Evolutionary conservation across 2,888 invertebrate genomes (phyloP), one percentile per base, ranked within the genome.

Genomic region (Archips xylosteana): DNA sequence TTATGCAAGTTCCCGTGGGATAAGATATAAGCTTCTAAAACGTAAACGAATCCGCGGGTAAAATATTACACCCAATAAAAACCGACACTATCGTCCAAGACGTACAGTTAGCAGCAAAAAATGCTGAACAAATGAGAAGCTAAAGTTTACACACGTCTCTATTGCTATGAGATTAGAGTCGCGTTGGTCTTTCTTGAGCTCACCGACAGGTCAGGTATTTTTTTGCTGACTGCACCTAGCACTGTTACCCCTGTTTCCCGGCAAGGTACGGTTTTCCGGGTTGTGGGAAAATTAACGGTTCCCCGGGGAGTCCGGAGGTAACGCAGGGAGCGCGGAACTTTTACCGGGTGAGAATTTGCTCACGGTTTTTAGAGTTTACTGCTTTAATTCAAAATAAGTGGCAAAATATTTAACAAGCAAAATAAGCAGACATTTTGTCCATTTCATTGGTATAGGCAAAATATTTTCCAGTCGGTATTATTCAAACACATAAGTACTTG

Each of bases 261-360:
- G 59, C 8, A 62, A 57, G 61, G 34, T 54, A 49, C 34, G 68
- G 60, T 71, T 66, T 51, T 65, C 51, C 36, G 49, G 69, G 15
- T 15, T n/a, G 67, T 60, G 64, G 66, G 47, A 60, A 73, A 73
- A 73, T 73, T 64, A 73, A 73, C 59, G 73, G 64, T 39, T n/a
- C 73, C 69, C 64, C 15, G 23, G 73, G 42, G 73, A 73, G 63
- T 32, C 45, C 42, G 57, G 15, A 36, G 51, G 65, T 54, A 57
- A n/a, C 42, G 51, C 32, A 23, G 66, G 63, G 73, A 51, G 42
- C 60, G 42, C 49, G 64, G 68, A 34, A 59, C 15, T 42, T 64
- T 73, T 69, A 15, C 73, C 32, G 34, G 3, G 60, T 42, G 69
- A 15, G 59, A 69, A 69, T 68, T 68, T n/a, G 64, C 49, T 1